Percentiles rank a stretch among this genome's conserved stretches.
Conservation (phyloP, 1,140 invertebrate genomes). For the Heterodera carotae region DNA sequence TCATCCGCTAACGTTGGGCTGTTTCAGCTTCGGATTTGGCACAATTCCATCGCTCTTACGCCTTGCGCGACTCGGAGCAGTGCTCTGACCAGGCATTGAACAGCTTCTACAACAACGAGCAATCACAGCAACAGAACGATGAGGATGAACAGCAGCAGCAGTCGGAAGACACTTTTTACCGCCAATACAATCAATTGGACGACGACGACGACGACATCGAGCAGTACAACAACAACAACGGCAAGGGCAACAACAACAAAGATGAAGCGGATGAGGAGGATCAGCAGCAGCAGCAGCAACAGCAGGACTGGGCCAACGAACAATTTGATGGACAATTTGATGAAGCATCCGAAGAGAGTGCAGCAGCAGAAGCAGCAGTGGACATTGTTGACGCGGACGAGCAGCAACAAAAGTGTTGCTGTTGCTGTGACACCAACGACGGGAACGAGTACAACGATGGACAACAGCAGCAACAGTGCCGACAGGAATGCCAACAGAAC, state of each 20-base stretch:
- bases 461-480: background rate
- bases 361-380: background rate
- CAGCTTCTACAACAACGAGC: constrained; percentile 29
- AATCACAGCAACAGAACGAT: background rate
- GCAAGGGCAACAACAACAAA: background rate
- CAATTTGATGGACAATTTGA: constrained; percentile 23
- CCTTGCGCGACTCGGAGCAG: constrained; percentile 30
- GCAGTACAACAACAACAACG: background rate
- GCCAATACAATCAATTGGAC: background rate
- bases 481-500: background rate
- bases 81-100: constrained; percentile 34
- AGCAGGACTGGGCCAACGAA: constrained; percentile 8
- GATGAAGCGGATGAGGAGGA: constrained; percentile 15
- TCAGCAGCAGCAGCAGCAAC: background rate
- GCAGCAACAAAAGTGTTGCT: background rate
- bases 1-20: constrained; percentile 8
- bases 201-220: constrained; percentile 2
- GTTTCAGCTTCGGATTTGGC: constrained; percentile 26
- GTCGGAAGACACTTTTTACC: background rate
- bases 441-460: background rate
- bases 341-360: constrained; percentile 8
- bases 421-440: background rate
- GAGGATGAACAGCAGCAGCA: background rate
- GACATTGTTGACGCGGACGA: background rate
- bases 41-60: constrained; percentile 49